Base-by-base conservation (phyloP, 2,888 invertebrate species). In the Phymatocera aterrima region DNA sequence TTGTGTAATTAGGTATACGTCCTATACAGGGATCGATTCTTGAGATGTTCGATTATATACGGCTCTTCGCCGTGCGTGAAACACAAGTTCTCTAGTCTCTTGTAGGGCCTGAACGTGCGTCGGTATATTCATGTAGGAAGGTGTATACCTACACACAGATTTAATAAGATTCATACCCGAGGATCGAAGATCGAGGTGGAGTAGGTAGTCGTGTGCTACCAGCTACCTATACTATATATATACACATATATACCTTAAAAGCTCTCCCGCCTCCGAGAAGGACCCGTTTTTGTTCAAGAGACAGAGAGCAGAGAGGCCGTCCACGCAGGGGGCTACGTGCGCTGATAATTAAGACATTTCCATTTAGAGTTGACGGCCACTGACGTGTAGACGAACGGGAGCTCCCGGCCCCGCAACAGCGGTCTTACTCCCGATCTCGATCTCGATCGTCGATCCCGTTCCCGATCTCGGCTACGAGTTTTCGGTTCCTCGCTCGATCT, bases 331-430 rank as follows among this genome's bases (percentile, higher is more conserved):
- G 77, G 75, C 75, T 83, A 85, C 87, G 88, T 86, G 86, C 86
- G 83, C 83, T 82, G 86, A 87, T 88, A 88, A 88, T 88, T 88
- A 88, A 88, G 88, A 87, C 88, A 87, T 88, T 88, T 88, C 87
- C 88, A 88, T 88, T 87, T 87, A 84, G 84, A 88, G 87, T 87
- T 86, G 88, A 87, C 86, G 80, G 85, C 81, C 79, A 82, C 72
- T 84, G 86, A 87, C 86, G 83, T 84, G 84, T 82, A 78, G 78
- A 78, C 81, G 83, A 81, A 80, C 80, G 82, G 81, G 81, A 84
- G 81, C 81, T 77, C 78, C 65, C 68, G n/a, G n/a, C n/a, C n/a
- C n/a, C n/a, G n/a, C n/a, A n/a, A n/a, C n/a, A n/a, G n/a, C n/a
- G n/a, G n/a, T n/a, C n/a, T n/a, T n/a, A n/a, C n/a, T n/a, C n/a